These are phyloP conservation scores for Drosophila nigrodunni DNA, from an alignment of 1,140 invertebrate species.

Conservation along the genomic window DNA sequence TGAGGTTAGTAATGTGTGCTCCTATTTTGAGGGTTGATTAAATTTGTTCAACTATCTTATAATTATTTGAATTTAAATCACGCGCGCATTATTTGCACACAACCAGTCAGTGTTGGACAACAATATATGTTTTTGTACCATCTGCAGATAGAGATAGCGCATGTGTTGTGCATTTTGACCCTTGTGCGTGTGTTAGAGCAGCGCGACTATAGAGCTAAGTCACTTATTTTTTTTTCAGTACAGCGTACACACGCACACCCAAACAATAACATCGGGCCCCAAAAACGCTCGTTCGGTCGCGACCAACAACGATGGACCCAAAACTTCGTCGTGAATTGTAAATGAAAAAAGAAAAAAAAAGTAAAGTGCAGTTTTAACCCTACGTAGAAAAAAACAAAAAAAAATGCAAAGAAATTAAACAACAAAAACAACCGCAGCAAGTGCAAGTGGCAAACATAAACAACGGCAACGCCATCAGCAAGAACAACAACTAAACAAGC, in stretches of 20 bases:
- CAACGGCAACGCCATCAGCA: slow-evolving; percentile 53
- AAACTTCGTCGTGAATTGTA: slow-evolving; percentile 78
- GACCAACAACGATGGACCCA: slow-evolving; percentile 56
- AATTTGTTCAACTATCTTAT: neutral
- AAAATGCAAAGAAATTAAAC: slow-evolving; percentile 74
- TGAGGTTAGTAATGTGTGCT: slow-evolving; percentile 7
- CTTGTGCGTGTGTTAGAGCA: slow-evolving; percentile 31
- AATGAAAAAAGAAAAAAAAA: slow-evolving; percentile 69
- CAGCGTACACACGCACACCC: slow-evolving; percentile 54
- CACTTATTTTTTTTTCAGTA: slow-evolving; percentile 49
- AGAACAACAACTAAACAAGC: slow-evolving; percentile 57
- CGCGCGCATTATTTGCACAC: slow-evolving; percentile 36
- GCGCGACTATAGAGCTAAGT: slow-evolving; percentile 28
- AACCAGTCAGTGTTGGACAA: slow-evolving; percentile 38
- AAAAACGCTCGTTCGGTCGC: slow-evolving; percentile 59
- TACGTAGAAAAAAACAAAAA: slow-evolving; percentile 63
- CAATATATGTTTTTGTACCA: neutral
- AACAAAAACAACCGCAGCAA: slow-evolving; percentile 70
- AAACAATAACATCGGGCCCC: slow-evolving; percentile 72
- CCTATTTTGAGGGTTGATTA: slow-evolving; percentile 22
- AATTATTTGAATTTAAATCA: slow-evolving; percentile 8
- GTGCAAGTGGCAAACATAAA: slow-evolving; percentile 81
- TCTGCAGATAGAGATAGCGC: slow-evolving; percentile 41
- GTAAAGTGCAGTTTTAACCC: slow-evolving; percentile 69
- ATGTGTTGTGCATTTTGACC: neutral